Conservation (phyloP, 2,113 vertebrate species). For the Spheniscus mendiculus region DNA sequence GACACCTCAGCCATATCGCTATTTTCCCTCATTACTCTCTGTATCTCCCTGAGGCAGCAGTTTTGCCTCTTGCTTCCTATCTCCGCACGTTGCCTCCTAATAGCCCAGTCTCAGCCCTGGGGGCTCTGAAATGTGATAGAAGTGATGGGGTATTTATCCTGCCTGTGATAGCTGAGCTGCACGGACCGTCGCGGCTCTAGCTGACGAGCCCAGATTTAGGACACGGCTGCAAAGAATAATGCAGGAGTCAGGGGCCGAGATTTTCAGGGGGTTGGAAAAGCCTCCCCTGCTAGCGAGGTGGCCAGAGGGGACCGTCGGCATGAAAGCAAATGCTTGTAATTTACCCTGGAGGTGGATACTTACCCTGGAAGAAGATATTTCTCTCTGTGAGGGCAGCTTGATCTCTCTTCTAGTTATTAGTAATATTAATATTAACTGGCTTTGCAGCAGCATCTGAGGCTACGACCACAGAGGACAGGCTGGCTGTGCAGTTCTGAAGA, state of each 20-base stretch:
- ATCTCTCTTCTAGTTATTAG: not conserved
- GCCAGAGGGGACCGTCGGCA: fast-evolving
- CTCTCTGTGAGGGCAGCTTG: not conserved
- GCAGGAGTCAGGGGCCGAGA: not conserved
- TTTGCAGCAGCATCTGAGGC: not conserved
- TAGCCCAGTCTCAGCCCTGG: not conserved
- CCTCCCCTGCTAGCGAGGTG: not conserved
- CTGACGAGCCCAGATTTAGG: not conserved
- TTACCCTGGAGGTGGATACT: not conserved
- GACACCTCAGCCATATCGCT: not conserved
- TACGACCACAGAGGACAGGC: not conserved
- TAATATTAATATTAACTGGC: not conserved
- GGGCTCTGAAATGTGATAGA: not conserved
- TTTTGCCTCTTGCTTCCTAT: not conserved
- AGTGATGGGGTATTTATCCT: not conserved
- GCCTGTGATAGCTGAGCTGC: not conserved
- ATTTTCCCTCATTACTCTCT: not conserved
- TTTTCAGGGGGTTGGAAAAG: not conserved
- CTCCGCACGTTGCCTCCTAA: not conserved
- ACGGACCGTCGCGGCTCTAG: not conserved
- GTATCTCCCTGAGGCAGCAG: not conserved
- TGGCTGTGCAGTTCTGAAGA: not conserved
- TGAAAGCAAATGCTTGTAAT: not conserved
- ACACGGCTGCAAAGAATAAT: not conserved
- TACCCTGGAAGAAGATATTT: not conserved